Percentiles rank a stretch among this genome's conserved stretches.
Evolutionary conservation across 2,113 vertebrate genomes (phyloP).

Genomic region (Pristiophorus japonicus): DNA sequence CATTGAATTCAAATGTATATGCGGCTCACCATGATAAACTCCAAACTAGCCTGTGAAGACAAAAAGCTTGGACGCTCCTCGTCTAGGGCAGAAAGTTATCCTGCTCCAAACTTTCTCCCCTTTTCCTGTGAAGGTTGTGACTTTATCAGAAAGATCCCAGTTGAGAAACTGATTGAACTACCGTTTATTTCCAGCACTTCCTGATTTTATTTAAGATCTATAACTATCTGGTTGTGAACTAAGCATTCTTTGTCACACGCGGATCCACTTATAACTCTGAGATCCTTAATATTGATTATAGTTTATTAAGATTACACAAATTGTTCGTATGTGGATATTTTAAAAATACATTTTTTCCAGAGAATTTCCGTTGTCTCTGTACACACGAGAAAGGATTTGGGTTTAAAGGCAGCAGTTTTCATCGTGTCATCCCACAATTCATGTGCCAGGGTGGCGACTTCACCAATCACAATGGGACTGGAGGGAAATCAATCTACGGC

Average conservation of each 20-base stretch:
- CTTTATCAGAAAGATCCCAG: background rate
- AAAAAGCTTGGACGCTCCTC: background rate
- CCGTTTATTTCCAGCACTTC: background rate
- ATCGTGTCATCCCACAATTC: conserved; percentile 93
- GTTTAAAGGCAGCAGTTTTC: conserved; percentile 93
- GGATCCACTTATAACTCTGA: background rate
- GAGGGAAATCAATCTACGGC: conserved; percentile 93
- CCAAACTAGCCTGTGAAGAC: background rate
- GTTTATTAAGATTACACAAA: background rate
- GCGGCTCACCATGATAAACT: background rate
- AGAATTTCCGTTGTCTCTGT: conserved; percentile 94
- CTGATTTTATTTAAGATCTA: background rate
- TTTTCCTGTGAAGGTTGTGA: background rate
- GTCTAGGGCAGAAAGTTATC: background rate
- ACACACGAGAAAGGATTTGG: conserved; percentile 93
- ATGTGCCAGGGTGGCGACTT: conserved; percentile 97
- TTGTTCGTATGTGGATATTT: background rate
- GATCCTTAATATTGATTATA: background rate
- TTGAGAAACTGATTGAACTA: background rate
- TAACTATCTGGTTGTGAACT: background rate
- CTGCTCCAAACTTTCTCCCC: background rate
- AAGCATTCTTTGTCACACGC: background rate
- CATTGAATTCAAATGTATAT: background rate
- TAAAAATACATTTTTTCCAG: conserved; percentile 51
- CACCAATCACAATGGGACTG: conserved; percentile 94